Evolutionary conservation across 1,140 invertebrate genomes (phyloP), one percentile per base, ranked within the genome.

Genomic region (Drosophila pallidifrons): DNA sequence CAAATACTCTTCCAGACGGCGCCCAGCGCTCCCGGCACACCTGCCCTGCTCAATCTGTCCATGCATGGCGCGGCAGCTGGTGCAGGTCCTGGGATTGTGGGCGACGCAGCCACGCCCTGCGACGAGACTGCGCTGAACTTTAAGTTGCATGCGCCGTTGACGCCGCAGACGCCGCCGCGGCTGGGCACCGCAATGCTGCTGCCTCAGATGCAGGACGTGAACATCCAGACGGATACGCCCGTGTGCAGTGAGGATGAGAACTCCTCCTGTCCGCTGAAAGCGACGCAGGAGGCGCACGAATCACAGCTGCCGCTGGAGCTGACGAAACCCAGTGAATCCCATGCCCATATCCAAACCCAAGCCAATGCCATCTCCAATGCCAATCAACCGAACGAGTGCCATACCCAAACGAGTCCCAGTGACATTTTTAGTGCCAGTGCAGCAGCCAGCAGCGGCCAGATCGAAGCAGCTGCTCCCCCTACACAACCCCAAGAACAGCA

Each of bases 141-240:
- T 38, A 91, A 91, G 72, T 63, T 91, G 47, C 83, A 87, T 4
- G 73, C 88, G 5, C 79, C 83, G 7, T 54, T 81, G 43, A 90
- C 89, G 10, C 77, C 82, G 16, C 86, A 83, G 43, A 87, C 78
- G 2, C 83, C 83, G 1, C 83, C 83, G 0, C 59, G 83, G 6
- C 45, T 87, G 25, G n/a, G 79, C 20, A 63, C 61, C 20, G 15
- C 79, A 0, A 15, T 71, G 43, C 35, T 71, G 32, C 7, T 75
- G 46, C 94, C 94, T 6, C 94, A 94, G 13, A 96, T 96, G 51
- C 96, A 95, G 92, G 96, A 97, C 79, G 96, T 96, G 0, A 96
- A 96, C 13, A 97, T 97, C 86, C 96, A 97, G 93, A 96, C 96
- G 0, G 96, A 97, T 72, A 94, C 94, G 1, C 94, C 94, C 1